These are phyloP conservation scores for Acrobasis repandana DNA, from an alignment of 2,888 invertebrate species.

Conservation along the genomic window DNA sequence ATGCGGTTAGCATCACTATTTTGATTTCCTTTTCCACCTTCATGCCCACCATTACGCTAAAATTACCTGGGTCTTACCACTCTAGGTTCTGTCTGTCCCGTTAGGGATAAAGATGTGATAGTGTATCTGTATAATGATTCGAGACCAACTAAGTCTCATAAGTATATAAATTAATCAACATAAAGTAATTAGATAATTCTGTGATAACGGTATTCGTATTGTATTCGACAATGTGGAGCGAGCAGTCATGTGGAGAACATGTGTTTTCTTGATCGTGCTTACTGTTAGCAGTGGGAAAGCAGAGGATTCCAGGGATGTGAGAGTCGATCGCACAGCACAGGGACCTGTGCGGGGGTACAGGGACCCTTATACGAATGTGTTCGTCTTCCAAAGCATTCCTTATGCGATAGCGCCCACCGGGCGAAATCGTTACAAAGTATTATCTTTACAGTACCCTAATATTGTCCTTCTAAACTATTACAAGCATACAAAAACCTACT, in stretches of 20 bases:
- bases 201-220: neutral
- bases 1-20: too few relatives aligned
- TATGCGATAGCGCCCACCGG: slow-evolving; percentile 28
- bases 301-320: slow-evolving; percentile 6
- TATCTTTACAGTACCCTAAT: too few relatives aligned
- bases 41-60: too few relatives aligned
- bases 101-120: too few relatives aligned
- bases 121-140: too few relatives aligned
- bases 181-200: too few relatives aligned
- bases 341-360: slow-evolving; percentile 25
- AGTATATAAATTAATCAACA: too few relatives aligned
- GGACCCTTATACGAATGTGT: slow-evolving; percentile 6
- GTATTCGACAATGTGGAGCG: neutral
- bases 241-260: slow-evolving; percentile 4
- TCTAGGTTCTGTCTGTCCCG: too few relatives aligned
- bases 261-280: neutral
- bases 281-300: neutral
- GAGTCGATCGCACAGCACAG: slow-evolving; percentile 9
- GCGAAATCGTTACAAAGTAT: neutral
- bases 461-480: slow-evolving; percentile 10
- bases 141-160: too few relatives aligned
- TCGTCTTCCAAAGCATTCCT: slow-evolving; percentile 23
- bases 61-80: too few relatives aligned
- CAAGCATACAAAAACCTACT: too few relatives aligned
- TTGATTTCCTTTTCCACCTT: too few relatives aligned